Percentiles rank a stretch among this genome's conserved stretches.
Conservation (phyloP, 2,113 vertebrate genomes). For the Sinocyclocheilus rhinocerous region DNA sequence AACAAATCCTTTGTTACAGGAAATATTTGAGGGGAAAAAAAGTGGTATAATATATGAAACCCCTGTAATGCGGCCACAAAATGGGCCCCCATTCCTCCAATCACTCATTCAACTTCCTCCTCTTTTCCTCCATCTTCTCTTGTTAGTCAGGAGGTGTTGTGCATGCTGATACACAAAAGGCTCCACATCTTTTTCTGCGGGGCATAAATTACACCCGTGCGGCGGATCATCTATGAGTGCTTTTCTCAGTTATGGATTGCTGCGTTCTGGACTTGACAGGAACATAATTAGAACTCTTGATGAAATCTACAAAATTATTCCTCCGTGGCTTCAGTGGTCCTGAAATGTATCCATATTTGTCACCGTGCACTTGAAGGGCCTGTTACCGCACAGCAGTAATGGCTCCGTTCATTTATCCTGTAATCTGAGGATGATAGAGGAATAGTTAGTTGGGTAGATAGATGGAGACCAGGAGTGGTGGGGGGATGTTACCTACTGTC, state of each 20-base stretch:
- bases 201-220: constrained; percentile 83
- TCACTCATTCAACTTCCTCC: constrained; percentile 56
- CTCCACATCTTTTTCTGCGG: constrained; percentile 66
- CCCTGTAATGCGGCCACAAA: constrained; percentile 13
- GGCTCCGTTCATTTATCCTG: constrained; percentile 83
- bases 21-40: background rate
- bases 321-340: constrained; percentile 84
- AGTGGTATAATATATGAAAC: constrained; percentile 25
- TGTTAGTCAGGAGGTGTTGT: constrained; percentile 80
- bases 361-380: constrained; percentile 73
- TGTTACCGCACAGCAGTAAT: constrained; percentile 85
- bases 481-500: constrained; percentile 33
- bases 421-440: constrained; percentile 73
- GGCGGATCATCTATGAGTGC: constrained; percentile 76
- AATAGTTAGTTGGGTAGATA: constrained; percentile 58
- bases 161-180: constrained; percentile 75
- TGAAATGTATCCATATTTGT: constrained; percentile 89
- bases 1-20: constrained; percentile 28
- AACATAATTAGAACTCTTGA: constrained; percentile 95
- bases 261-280: constrained; percentile 90
- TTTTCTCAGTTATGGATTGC: constrained; percentile 87
- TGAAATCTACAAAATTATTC: constrained; percentile 93
- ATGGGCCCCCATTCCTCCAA: background rate
- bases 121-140: constrained; percentile 76
- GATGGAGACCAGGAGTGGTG: constrained; percentile 38